phyloP scores from a whole-genome alignment of 1,140 invertebrate genomes.

The Drosophila pandora region DNA sequence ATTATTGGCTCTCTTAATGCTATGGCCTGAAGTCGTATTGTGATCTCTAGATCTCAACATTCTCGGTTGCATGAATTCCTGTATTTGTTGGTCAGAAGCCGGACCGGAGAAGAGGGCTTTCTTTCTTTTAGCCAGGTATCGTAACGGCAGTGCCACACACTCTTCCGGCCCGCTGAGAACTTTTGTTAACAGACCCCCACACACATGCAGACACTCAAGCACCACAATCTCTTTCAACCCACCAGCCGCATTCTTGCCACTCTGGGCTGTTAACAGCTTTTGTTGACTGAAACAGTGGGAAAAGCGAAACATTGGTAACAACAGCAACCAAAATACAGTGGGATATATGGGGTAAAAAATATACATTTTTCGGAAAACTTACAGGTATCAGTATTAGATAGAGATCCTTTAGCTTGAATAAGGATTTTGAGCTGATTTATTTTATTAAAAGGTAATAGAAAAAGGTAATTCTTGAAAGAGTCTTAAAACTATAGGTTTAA shows the following conservation, averaged over 20 bases:
- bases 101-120: constrained; percentile 1
- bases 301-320: constrained; percentile 62
- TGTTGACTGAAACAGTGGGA: constrained; percentile 43
- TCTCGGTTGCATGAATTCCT: constrained; percentile 37
- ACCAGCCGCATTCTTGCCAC: constrained; percentile 56
- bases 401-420: no score
- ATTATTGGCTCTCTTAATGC: constrained; percentile 23
- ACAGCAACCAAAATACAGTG: constrained; percentile 58
- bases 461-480: no score
- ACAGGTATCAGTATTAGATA: not conserved
- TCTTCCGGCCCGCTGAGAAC: constrained; percentile 17
- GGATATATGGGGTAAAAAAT: not conserved
- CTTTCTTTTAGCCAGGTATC: constrained; percentile 12
- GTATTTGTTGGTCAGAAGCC: constrained; percentile 7
- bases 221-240: constrained; percentile 27
- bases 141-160: constrained; percentile 38
- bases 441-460: no score
- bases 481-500: no score
- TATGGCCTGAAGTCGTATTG: constrained; percentile 43
- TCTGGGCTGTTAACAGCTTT: constrained; percentile 5
- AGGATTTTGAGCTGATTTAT: no score
- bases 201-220: constrained; percentile 14
- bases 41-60: constrained; percentile 30
- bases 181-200: constrained; percentile 19
- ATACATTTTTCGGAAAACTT: not conserved